These are phyloP conservation scores for Esox masquinongy DNA, from an alignment of 2,797 vertebrate genomes.

Conservation along the genomic window DNA sequence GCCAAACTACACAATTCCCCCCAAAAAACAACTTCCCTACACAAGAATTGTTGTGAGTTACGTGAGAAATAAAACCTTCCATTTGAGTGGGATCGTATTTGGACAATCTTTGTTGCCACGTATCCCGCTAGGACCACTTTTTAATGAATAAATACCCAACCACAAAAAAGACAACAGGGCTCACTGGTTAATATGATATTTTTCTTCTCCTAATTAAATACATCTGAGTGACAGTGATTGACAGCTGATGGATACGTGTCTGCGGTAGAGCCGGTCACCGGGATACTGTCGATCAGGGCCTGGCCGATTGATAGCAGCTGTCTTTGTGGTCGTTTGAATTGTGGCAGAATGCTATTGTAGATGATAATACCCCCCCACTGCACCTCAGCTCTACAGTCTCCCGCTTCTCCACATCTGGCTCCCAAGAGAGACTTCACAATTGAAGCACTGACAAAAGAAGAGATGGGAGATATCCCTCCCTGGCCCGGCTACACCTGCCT, in stretches of 20 bases:
- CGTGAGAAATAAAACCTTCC: constrained; percentile 3
- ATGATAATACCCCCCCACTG: constrained; percentile 49
- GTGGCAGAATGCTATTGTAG: constrained; percentile 48
- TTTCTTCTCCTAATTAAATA: constrained; percentile 53
- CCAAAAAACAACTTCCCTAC: neutral
- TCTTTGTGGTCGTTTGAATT: constrained; percentile 52
- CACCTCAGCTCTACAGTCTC: constrained; percentile 16
- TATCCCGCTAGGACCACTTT: neutral
- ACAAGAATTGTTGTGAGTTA: neutral
- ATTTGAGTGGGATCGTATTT: neutral
- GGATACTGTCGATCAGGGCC: constrained; percentile 31
- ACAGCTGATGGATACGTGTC: constrained; percentile 1
- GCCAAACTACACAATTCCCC: neutral
- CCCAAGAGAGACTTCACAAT: constrained; percentile 36
- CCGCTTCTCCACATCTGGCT: constrained; percentile 14
- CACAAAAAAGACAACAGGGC: neutral
- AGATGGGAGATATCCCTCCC: constrained; percentile 39
- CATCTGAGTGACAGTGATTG: neutral
- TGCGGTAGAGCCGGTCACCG: constrained; percentile 6
- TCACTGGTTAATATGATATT: constrained; percentile 31
- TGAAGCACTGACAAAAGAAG: constrained; percentile 38
- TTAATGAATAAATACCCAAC: neutral
- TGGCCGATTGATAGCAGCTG: constrained; percentile 42
- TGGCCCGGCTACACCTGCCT: constrained; percentile 14
- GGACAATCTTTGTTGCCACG: neutral